phyloP scores from a whole-genome alignment of 2,797 vertebrate species.

The Enteromius fasciolatus region DNA sequence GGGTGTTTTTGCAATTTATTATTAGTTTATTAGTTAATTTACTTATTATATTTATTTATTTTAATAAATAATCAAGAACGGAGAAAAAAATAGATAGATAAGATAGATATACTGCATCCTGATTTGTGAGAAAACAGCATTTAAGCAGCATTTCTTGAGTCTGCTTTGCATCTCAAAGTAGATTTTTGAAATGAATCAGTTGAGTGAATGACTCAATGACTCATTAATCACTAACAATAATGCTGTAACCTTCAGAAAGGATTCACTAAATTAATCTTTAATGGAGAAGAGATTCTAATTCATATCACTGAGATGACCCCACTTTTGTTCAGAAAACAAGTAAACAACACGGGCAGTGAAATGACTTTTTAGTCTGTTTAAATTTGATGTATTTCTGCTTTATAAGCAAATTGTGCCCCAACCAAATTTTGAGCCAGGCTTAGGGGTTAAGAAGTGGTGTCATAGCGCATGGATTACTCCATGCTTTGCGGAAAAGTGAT shows the following conservation, averaged over 20 bases:
- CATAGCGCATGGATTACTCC: slow-evolving; percentile 57
- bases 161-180: not conserved
- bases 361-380: not conserved
- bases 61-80: not conserved
- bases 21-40: not conserved
- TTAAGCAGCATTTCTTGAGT: not conserved
- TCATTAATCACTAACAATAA: not conserved
- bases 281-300: not conserved
- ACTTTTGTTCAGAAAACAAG: not conserved
- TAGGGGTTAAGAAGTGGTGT: slow-evolving; percentile 48
- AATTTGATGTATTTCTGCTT: slow-evolving; percentile 51
- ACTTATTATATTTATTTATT: not conserved
- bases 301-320: not conserved
- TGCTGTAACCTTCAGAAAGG: not conserved
- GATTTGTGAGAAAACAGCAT: not conserved
- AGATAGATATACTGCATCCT: not conserved
- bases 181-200: not conserved
- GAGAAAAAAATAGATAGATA: not conserved
- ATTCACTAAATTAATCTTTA: not conserved
- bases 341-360: not conserved
- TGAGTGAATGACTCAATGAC: slow-evolving; percentile 1
- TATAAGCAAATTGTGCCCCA: slow-evolving; percentile 42
- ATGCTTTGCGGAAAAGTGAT: slow-evolving; percentile 60
- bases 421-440: slow-evolving; percentile 51
- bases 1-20: not conserved